Conservation (phyloP, 2,797 vertebrate genomes). For the Helarctos malayanus region DNA sequence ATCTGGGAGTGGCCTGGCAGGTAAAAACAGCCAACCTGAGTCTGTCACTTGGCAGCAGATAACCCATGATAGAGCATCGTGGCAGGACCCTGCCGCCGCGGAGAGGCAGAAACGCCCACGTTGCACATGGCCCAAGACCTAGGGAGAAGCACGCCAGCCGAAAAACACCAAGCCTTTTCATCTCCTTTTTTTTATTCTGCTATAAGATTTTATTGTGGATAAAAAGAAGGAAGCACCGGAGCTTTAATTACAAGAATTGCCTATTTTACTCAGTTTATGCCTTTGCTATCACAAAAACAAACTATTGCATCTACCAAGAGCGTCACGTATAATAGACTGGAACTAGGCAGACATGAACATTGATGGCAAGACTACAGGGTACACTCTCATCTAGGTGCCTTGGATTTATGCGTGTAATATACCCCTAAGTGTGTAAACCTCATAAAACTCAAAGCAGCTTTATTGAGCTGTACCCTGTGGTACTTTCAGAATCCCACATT, state of each 20-base stretch:
- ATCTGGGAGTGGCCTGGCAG: slow-evolving; percentile 22
- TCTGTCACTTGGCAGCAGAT: background rate
- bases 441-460: slow-evolving; percentile 79
- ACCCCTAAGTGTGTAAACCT: slow-evolving; percentile 79
- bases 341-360: slow-evolving; percentile 63
- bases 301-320: slow-evolving; percentile 44
- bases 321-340: slow-evolving; percentile 60
- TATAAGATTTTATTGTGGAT: slow-evolving; percentile 49
- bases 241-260: slow-evolving; percentile 76
- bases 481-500: slow-evolving; percentile 83
- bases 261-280: slow-evolving; percentile 58
- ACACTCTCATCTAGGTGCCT: slow-evolving; percentile 70
- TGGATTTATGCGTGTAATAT: slow-evolving; percentile 85
- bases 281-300: slow-evolving; percentile 73
- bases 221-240: slow-evolving; percentile 59
- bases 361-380: slow-evolving; percentile 74
- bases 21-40: background rate
- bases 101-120: background rate
- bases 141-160: background rate
- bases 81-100: background rate
- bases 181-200: slow-evolving; percentile 31
- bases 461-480: slow-evolving; percentile 83
- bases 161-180: background rate
- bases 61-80: background rate
- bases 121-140: background rate